phyloP scores from a whole-genome alignment of 2,113 vertebrate genomes.

The Glareola pratincola region DNA sequence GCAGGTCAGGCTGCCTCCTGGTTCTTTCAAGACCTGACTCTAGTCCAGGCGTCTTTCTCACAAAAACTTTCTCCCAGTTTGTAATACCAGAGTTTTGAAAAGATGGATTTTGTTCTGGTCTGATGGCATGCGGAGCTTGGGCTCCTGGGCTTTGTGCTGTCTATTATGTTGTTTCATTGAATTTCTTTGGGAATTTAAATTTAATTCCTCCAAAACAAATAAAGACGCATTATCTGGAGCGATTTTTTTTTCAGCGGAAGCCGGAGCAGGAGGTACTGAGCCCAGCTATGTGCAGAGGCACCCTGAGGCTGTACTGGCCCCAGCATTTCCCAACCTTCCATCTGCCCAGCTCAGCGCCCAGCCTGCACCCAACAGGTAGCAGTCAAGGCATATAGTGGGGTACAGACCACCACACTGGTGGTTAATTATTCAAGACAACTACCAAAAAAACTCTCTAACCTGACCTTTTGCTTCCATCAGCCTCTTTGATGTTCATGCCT shows the following conservation, averaged over 20 bases:
- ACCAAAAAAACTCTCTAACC: neutral
- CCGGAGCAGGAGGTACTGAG: neutral
- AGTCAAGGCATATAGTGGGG: neutral
- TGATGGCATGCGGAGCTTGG: rapidly evolving
- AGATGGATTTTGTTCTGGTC: neutral
- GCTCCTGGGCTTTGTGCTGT: neutral
- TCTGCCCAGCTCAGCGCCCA: neutral
- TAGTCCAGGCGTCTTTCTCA: neutral
- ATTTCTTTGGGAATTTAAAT: conserved; percentile 36
- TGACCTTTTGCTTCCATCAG: neutral
- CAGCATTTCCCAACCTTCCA: neutral
- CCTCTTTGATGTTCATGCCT: neutral
- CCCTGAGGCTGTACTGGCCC: neutral
- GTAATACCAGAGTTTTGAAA: neutral
- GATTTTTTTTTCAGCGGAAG: neutral
- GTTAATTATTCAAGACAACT: too few relatives aligned
- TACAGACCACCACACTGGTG: neutral
- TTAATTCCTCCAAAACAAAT: conserved; percentile 31
- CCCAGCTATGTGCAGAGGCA: neutral
- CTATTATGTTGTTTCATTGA: neutral
- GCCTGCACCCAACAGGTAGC: neutral
- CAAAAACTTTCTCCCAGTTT: neutral
- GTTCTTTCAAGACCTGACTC: neutral
- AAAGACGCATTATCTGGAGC: neutral
- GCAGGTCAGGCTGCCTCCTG: neutral